Conservation (phyloP, 2,113 vertebrate genomes). For the Empidonax traillii region DNA sequence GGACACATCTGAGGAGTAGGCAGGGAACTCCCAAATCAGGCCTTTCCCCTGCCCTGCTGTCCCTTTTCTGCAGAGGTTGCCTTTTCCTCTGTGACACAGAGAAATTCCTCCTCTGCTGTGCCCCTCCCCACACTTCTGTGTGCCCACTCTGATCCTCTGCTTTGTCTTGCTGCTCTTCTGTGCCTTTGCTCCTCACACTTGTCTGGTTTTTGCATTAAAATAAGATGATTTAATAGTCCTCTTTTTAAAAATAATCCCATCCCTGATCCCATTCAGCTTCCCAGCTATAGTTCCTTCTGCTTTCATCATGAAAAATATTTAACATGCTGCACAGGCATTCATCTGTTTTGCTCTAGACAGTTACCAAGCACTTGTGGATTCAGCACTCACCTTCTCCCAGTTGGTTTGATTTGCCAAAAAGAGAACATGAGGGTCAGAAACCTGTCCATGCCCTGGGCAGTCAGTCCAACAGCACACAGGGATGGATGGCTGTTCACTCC, state of each 20-base stretch:
- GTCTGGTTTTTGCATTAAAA: background rate
- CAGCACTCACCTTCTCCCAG: background rate
- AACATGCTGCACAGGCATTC: background rate
- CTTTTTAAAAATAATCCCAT: background rate
- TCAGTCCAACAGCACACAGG: background rate
- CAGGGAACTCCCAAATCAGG: rapidly evolving
- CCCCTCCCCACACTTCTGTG: background rate
- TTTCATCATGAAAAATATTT: background rate
- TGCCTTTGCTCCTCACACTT: background rate
- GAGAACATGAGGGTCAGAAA: background rate
- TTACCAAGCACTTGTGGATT: background rate
- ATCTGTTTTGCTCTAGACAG: background rate
- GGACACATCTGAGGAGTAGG: rapidly evolving
- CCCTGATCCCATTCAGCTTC: background rate
- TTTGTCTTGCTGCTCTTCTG: background rate
- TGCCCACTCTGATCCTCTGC: background rate
- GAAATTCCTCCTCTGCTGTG: background rate
- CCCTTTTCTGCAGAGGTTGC: background rate
- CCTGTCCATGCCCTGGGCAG: rapidly evolving
- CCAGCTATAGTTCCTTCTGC: background rate
- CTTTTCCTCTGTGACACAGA: background rate
- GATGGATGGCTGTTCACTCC: too few relatives aligned
- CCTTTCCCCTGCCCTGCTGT: background rate
- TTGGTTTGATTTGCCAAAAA: background rate
- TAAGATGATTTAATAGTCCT: background rate